These are phyloP conservation scores for Silurus glanis DNA, from an alignment of 2,113 vertebrate genomes.

Conservation along the genomic window DNA sequence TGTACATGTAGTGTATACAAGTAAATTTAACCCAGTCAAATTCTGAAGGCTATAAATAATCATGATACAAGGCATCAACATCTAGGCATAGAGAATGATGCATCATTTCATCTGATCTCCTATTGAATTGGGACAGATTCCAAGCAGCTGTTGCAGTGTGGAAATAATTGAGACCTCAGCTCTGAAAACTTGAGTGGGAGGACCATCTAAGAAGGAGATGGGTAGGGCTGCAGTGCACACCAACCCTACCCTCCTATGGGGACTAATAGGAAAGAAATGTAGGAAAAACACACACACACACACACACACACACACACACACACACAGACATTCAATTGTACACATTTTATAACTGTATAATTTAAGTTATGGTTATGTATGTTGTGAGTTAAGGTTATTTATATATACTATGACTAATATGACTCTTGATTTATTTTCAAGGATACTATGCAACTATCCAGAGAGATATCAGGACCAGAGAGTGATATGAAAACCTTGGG, in stretches of 20 bases:
- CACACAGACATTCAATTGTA: background rate
- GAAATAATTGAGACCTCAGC: constrained; percentile 2
- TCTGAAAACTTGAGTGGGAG: background rate
- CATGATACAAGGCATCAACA: background rate
- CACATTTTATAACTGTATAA: no score
- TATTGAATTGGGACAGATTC: background rate
- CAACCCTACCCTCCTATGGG: background rate
- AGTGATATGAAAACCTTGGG: constrained; percentile 1
- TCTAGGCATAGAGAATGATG: background rate
- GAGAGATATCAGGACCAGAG: background rate
- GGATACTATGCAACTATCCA: background rate
- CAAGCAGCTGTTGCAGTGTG: constrained; percentile 32
- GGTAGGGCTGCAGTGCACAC: constrained; percentile 2
- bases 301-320: constrained; percentile 1
- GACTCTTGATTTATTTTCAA: constrained; percentile 20
- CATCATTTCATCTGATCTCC: background rate
- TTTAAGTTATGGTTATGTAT: no score
- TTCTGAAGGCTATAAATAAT: background rate
- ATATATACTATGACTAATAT: constrained; percentile 15
- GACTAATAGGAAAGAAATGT: constrained; percentile 2
- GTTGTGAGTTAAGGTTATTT: background rate
- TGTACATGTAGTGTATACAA: no score
- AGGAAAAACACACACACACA: constrained; percentile 4
- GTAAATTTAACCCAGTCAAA: background rate
- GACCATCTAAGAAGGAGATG: background rate